A percentile compares a stretch with the other conserved stretches of the same genome.
phyloP scores from a whole-genome alignment of 2,888 invertebrate species.

The Diaprepes abbreviatus region DNA sequence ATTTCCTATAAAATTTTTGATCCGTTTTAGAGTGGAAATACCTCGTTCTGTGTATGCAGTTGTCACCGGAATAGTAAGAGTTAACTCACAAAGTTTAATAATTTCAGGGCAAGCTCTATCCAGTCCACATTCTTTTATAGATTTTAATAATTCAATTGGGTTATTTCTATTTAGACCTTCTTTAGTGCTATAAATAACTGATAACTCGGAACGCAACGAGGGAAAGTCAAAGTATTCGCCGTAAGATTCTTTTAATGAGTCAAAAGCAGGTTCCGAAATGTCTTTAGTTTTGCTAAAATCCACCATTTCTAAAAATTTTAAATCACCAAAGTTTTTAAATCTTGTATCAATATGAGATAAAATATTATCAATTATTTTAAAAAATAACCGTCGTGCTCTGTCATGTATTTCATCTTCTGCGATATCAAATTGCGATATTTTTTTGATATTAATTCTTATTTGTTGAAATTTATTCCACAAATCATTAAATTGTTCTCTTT shows the following conservation, averaged over 20 bases:
- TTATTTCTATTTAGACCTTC: slow-evolving; percentile 6
- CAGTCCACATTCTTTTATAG: slow-evolving; percentile 11
- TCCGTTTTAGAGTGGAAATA: slow-evolving; percentile 8
- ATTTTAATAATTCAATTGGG: slow-evolving; percentile 18
- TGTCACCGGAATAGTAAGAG: slow-evolving; percentile 35
- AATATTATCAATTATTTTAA: too few species aligned
- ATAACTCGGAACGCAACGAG: slow-evolving; percentile 24
- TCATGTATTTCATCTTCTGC: too few species aligned
- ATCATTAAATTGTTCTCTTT: slow-evolving; percentile 24
- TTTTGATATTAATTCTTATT: too few species aligned
- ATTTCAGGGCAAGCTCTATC: slow-evolving; percentile 10
- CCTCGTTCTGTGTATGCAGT: neutral
- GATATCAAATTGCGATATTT: too few species aligned
- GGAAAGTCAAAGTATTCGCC: slow-evolving; percentile 22
- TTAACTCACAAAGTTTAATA: slow-evolving; percentile 41
- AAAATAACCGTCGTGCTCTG: too few species aligned
- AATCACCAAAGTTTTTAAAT: slow-evolving; percentile 28
- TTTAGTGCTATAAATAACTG: slow-evolving; percentile 24
- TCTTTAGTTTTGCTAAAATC: slow-evolving; percentile 26
- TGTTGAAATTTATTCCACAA: too few species aligned
- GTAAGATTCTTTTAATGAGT: slow-evolving; percentile 28
- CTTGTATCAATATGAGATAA: too few species aligned
- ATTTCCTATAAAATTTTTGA: slow-evolving; percentile 9
- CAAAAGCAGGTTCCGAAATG: slow-evolving; percentile 25
- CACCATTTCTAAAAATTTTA: slow-evolving; percentile 37